These are phyloP conservation scores for Parasteatoda tepidariorum DNA, from an alignment of 1,140 invertebrate species.

Conservation along the genomic window DNA sequence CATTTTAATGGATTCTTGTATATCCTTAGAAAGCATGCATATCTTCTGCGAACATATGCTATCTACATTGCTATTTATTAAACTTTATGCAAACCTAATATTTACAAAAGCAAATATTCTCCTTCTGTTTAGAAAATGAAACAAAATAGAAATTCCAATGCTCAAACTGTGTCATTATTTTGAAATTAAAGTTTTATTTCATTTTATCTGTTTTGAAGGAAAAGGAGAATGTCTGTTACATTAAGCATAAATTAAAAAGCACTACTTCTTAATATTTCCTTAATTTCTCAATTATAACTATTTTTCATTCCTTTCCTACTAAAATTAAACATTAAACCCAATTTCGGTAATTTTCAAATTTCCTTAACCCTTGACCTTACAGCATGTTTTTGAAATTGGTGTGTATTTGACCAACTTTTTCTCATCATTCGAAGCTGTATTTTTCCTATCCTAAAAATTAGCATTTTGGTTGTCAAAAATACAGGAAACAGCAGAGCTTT, in stretches of 20 bases:
- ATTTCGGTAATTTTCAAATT: background rate
- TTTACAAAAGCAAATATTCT: too few relatives aligned
- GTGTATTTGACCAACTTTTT: conserved; percentile 50
- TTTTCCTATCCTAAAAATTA: background rate
- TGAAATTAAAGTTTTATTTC: too few relatives aligned
- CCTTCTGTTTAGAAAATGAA: too few relatives aligned
- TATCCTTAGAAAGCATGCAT: too few relatives aligned
- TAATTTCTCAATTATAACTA: background rate
- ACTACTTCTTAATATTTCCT: background rate
- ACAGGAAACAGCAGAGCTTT: background rate
- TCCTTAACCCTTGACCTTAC: conserved; percentile 49
- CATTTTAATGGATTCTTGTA: too few relatives aligned
- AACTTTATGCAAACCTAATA: too few relatives aligned
- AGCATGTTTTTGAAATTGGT: conserved; percentile 45
- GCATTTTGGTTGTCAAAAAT: background rate
- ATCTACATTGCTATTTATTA: too few relatives aligned
- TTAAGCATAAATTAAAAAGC: background rate
- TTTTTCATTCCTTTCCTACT: background rate
- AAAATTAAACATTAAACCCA: background rate
- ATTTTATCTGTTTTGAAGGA: too few relatives aligned
- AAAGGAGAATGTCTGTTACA: background rate
- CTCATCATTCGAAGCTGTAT: background rate
- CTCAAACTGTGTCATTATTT: too few relatives aligned
- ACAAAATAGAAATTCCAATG: too few relatives aligned
- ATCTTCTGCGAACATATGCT: too few relatives aligned